These are phyloP conservation scores for Pachypanchax playfairii DNA, from an alignment of 2,113 vertebrate species.

Conservation along the genomic window DNA sequence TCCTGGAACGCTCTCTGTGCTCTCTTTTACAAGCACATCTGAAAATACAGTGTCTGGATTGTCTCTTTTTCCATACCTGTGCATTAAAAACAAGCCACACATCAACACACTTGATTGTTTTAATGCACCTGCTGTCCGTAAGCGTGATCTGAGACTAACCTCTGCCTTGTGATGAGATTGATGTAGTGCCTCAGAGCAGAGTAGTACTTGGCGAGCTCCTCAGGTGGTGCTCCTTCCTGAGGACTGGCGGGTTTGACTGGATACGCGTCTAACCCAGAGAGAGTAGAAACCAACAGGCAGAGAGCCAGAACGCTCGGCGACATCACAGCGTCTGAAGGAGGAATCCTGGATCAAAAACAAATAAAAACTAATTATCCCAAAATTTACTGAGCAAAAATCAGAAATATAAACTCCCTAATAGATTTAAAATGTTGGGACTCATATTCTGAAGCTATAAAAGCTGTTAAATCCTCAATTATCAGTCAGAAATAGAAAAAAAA, in stretches of 20 bases:
- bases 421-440: not conserved
- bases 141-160: constrained; percentile 73
- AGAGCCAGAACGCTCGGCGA: constrained; percentile 81
- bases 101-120: not conserved
- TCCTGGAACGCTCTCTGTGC: constrained; percentile 83
- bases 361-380: not conserved
- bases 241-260: constrained; percentile 92
- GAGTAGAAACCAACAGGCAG: constrained; percentile 85
- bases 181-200: constrained; percentile 96
- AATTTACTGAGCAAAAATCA: not conserved
- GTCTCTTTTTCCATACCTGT: constrained; percentile 93
- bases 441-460: constrained; percentile 10
- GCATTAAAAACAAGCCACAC: constrained; percentile 16
- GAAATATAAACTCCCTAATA: not conserved
- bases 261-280: constrained; percentile 86
- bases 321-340: constrained; percentile 80
- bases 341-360: constrained; percentile 77
- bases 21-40: constrained; percentile 88
- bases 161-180: constrained; percentile 97
- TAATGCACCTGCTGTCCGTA: not conserved
- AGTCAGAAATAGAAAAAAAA: constrained; percentile 7
- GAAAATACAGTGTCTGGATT: constrained; percentile 88
- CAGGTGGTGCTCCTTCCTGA: constrained; percentile 87
- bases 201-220: constrained; percentile 95
- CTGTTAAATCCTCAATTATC: not conserved